Percentiles rank a stretch among this genome's conserved stretches.
Evolutionary conservation across 2,113 vertebrate species (phyloP).

Genomic region (Gallinago jamesoni): DNA sequence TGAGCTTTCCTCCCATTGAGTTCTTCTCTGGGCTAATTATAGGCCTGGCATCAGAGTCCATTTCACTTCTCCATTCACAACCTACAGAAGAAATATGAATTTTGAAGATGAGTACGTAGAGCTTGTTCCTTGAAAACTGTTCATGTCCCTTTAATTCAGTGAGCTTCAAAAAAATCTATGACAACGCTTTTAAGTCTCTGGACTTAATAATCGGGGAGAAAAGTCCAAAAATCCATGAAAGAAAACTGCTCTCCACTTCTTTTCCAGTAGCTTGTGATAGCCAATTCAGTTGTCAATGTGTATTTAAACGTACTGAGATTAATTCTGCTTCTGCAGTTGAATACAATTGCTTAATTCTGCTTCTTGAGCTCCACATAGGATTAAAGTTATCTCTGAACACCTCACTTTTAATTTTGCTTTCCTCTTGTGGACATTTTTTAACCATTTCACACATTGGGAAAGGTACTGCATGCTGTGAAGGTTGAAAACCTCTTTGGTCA

Average conservation of each 20-base stretch:
- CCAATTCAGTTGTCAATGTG: background rate
- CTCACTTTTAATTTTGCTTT: background rate
- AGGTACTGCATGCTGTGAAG: background rate
- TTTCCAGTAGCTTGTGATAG: background rate
- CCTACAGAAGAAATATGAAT: background rate
- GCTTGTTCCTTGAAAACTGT: background rate
- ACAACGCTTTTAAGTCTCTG: background rate
- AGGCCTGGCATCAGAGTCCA: background rate
- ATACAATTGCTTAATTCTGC: background rate
- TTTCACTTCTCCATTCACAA: background rate
- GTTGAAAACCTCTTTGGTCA: background rate
- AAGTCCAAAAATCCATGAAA: background rate
- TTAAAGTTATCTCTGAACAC: background rate
- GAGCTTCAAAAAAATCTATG: background rate
- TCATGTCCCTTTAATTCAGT: background rate
- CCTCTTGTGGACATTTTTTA: background rate
- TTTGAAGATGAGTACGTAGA: background rate
- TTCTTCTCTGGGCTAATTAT: background rate
- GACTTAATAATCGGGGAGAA: background rate
- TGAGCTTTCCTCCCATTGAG: background rate
- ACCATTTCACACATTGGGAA: background rate
- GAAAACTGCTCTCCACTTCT: background rate
- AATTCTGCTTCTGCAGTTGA: background rate
- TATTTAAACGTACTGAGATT: background rate
- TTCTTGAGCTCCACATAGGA: background rate